Evolutionary conservation across 2,888 invertebrate genomes (phyloP).

Genomic region (Sinotaia quadrata): DNA sequence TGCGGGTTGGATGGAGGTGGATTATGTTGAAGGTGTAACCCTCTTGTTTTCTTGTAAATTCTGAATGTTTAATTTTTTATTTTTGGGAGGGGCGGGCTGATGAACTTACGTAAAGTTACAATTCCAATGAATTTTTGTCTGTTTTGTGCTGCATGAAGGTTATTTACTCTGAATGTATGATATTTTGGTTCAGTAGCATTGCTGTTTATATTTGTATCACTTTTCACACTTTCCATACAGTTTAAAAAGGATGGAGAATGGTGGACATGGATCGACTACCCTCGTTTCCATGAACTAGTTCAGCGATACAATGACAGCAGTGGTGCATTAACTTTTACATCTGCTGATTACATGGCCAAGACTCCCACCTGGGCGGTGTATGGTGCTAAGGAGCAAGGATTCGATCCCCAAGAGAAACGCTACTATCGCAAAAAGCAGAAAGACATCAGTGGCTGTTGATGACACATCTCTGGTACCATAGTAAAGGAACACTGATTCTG

Average conservation of each 20-base stretch:
- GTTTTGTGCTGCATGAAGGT: too few species aligned
- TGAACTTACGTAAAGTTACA: not conserved
- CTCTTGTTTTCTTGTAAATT: too few species aligned
- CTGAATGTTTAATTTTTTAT: too few species aligned
- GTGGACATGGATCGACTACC: slow-evolving; percentile 78
- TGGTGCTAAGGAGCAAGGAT: slow-evolving; percentile 75
- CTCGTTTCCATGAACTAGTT: slow-evolving; percentile 74
- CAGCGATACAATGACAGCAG: slow-evolving; percentile 66
- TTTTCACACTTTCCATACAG: slow-evolving; percentile 70
- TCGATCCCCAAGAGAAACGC: slow-evolving; percentile 76
- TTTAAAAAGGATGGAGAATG: slow-evolving; percentile 74
- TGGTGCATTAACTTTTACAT: slow-evolving; percentile 73
- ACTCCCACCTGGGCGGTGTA: slow-evolving; percentile 77
- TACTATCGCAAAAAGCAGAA: slow-evolving; percentile 68
- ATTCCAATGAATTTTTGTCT: too few species aligned
- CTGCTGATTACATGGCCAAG: slow-evolving; percentile 75
- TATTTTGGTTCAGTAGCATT: not conserved
- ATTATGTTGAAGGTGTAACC: too few species aligned
- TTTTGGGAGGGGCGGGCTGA: too few species aligned
- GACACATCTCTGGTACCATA: too few species aligned
- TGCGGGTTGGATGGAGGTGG: too few species aligned
- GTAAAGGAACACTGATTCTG: too few species aligned
- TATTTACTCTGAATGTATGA: not conserved
- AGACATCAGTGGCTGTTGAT: slow-evolving; percentile 59
- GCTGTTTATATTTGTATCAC: slow-evolving; percentile 9